A percentile compares a stretch with the other conserved stretches of the same genome.
Conservation (phyloP, 1,140 invertebrate species). For the Bombyx mandarina region DNA sequence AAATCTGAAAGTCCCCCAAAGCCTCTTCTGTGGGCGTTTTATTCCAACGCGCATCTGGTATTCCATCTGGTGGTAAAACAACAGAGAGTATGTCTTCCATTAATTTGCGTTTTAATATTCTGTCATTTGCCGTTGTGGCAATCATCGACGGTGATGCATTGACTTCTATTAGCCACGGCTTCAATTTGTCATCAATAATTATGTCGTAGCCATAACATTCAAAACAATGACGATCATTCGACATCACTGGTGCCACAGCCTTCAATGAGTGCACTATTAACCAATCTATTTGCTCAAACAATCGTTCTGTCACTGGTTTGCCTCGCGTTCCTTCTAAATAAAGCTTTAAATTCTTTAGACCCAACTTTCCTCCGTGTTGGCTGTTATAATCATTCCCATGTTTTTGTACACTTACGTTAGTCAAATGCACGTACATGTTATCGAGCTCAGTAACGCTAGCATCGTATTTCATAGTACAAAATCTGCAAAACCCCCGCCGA, state of each 20-base stretch:
- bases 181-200: conserved; percentile 85
- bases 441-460: conserved; percentile 83
- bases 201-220: conserved; percentile 94
- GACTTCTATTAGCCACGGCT: conserved; percentile 91
- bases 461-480: conserved; percentile 85
- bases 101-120: conserved; percentile 94
- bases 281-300: conserved; percentile 90
- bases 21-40: conserved; percentile 84
- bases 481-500: conserved; percentile 84
- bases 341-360: conserved; percentile 88
- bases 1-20: conserved; percentile 89
- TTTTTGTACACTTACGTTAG: conserved; percentile 90
- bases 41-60: conserved; percentile 92
- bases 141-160: conserved; percentile 95
- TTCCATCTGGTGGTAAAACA: conserved; percentile 88
- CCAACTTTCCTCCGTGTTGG: conserved; percentile 94
- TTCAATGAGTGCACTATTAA: conserved; percentile 86
- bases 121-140: conserved; percentile 93
- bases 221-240: conserved; percentile 84
- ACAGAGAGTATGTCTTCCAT: conserved; percentile 94
- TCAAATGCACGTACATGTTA: conserved; percentile 90
- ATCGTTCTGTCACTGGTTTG: conserved; percentile 84
- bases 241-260: conserved; percentile 87
- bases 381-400: conserved; percentile 91
- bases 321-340: conserved; percentile 93